Conservation (phyloP, 2,797 vertebrate genomes). For the Acanthopagrus latus region DNA sequence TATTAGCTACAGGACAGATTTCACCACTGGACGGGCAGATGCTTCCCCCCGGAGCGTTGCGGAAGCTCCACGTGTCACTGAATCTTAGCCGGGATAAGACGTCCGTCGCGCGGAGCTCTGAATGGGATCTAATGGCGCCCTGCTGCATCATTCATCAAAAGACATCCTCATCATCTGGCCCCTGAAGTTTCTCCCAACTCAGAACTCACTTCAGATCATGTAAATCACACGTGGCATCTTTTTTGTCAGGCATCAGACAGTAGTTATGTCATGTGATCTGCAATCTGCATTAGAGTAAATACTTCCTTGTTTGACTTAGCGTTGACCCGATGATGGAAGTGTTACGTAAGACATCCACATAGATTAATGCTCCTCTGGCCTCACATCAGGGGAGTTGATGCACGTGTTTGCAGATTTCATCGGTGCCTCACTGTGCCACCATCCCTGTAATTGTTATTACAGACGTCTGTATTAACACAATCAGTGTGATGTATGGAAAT, state of each 20-base stretch:
- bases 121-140: conserved; percentile 36
- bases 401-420: neutral
- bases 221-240: neutral
- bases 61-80: conserved; percentile 56
- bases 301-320: conserved; percentile 45
- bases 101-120: conserved; percentile 54
- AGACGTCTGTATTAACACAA: conserved; percentile 9
- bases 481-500: conserved; percentile 18
- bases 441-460: neutral
- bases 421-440: neutral
- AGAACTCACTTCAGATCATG: neutral
- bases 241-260: neutral
- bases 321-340: conserved; percentile 52
- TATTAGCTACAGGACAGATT: conserved; percentile 65
- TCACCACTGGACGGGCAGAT: conserved; percentile 63
- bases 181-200: neutral
- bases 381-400: conserved; percentile 9
- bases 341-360: conserved; percentile 50
- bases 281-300: conserved; percentile 49
- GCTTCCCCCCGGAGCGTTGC: conserved; percentile 33
- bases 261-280: conserved; percentile 48
- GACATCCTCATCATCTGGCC: conserved; percentile 12
- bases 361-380: conserved; percentile 50
- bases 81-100: conserved; percentile 66
- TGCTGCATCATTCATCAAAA: conserved; percentile 27